Evolutionary conservation across 2,888 invertebrate genomes (phyloP).

Genomic region (Hyles lineata): DNA sequence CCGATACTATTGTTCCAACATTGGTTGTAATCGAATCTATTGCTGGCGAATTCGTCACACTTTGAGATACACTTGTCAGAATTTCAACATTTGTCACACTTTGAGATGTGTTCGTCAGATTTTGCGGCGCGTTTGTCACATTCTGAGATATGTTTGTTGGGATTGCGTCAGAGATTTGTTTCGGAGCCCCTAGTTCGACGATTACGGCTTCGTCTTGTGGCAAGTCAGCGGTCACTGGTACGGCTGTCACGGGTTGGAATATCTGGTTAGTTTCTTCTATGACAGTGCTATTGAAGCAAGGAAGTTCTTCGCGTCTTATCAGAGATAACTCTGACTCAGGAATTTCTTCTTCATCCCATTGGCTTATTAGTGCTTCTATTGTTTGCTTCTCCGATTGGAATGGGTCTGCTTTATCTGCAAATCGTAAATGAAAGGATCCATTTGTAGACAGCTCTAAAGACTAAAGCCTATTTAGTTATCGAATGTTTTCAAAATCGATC

Average conservation of each 20-base stretch:
- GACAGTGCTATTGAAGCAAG: slow-evolving; percentile 72
- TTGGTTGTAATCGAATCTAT: slow-evolving; percentile 16
- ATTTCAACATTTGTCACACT: slow-evolving; percentile 30
- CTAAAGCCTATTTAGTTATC: too few species aligned
- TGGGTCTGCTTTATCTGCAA: slow-evolving; percentile 72
- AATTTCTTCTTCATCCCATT: slow-evolving; percentile 79
- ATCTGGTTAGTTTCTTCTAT: slow-evolving; percentile 74
- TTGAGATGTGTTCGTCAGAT: slow-evolving; percentile 17
- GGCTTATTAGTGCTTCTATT: slow-evolving; percentile 75
- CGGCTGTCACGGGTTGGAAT: slow-evolving; percentile 70
- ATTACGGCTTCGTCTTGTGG: slow-evolving; percentile 64
- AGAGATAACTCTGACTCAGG: slow-evolving; percentile 63
- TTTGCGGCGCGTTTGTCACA: neutral
- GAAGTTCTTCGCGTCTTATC: slow-evolving; percentile 55
- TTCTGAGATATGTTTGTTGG: neutral
- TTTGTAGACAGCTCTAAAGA: too few species aligned
- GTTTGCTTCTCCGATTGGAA: slow-evolving; percentile 75
- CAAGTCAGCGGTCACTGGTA: slow-evolving; percentile 57
- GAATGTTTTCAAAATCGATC: too few species aligned
- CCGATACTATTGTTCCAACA: slow-evolving; percentile 33
- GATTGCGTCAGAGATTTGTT: neutral
- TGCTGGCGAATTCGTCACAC: neutral
- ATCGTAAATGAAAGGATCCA: neutral
- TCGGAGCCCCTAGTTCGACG: slow-evolving; percentile 58
- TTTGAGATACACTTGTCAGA: neutral